Evolutionary conservation across 1,140 invertebrate species (phyloP), one percentile per base, ranked within the genome.

Genomic region (Parasteatoda tepidariorum): DNA sequence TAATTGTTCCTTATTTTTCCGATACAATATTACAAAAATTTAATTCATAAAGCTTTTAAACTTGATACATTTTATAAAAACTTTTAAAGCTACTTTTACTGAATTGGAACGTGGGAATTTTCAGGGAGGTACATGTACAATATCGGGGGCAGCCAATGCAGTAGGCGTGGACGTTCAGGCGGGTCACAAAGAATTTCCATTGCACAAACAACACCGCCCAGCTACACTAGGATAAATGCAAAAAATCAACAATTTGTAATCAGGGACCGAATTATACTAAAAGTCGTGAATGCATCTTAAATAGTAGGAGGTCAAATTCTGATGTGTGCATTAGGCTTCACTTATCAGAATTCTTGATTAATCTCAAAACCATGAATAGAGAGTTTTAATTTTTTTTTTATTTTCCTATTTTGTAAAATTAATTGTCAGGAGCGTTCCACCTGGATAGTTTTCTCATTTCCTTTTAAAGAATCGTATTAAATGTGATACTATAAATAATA

Each of bases 171-270:
- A 76, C 28, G 41, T 26, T 64, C 82, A 84, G 82, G 82, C 82
- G 82, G 82, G 73, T 68, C 82, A 68, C 81, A 84, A 75, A 84
- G 73, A 75, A 84, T 75, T 84, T 64, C 64, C 22, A 68, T 13
- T 18, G 38, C 62, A 68, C 82, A 83, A 83, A 83, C 71, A 84
- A 84, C 71, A 70, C 73, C 82, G 71, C 82, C 82, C 81, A 73
- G 48, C 81, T 57, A 71, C 55, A 70, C 34, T 82, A 18, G 26
- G n/a, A 38, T 33, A 26, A 67, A 41, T 15, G 64, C n/a, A 67
- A 67, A 67, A 67, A 67, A 15, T 67, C 6, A 28, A 3, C 6
- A 28, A 48, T 48, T 48, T 48, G 38, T 48, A 48, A 48, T 48
- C 38, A 48, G 38, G 38, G 38, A 48, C 18, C 18, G 38, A 48